These are phyloP conservation scores for Lithophane semibrunnea DNA, from an alignment of 2,888 invertebrate species.

Conservation along the genomic window DNA sequence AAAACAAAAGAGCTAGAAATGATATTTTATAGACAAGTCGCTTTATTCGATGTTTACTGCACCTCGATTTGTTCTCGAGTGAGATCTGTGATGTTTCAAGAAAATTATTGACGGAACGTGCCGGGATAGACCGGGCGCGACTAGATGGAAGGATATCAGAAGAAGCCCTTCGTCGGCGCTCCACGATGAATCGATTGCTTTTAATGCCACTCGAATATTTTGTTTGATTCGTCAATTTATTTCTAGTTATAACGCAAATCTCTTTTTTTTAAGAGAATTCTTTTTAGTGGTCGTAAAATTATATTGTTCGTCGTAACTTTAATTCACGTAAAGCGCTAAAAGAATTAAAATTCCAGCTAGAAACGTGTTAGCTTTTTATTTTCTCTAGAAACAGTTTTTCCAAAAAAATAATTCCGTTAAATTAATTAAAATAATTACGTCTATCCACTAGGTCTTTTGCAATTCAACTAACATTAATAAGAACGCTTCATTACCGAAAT, in stretches of 20 bases:
- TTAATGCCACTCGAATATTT: constrained; percentile 74
- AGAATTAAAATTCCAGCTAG: constrained; percentile 85
- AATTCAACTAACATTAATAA: constrained; percentile 40
- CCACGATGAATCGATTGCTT: constrained; percentile 77
- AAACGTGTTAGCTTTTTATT: constrained; percentile 84
- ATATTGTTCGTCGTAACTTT: constrained; percentile 83
- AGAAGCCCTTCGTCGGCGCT: constrained; percentile 73
- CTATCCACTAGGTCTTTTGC: constrained; percentile 25
- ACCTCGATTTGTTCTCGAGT: constrained; percentile 86
- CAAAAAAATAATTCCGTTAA: constrained; percentile 55
- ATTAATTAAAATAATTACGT: constrained; percentile 59
- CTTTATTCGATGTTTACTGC: constrained; percentile 89
- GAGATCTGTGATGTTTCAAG: constrained; percentile 88
- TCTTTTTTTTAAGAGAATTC: constrained; percentile 75
- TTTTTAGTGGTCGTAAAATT: constrained; percentile 82
- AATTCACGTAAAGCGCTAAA: constrained; percentile 82
- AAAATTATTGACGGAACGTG: constrained; percentile 90
- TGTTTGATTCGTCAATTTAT: constrained; percentile 68
- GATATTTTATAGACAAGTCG: constrained; percentile 89
- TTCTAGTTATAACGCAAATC: constrained; percentile 71
- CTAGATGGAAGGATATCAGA: constrained; percentile 74
- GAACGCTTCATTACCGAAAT: constrained; percentile 18
- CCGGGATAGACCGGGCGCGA: constrained; percentile 79
- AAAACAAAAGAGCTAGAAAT: constrained; percentile 89
- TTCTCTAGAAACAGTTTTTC: constrained; percentile 62